Evolutionary conservation across 2,888 invertebrate genomes (phyloP).

Genomic region (Cyclophora punctaria): DNA sequence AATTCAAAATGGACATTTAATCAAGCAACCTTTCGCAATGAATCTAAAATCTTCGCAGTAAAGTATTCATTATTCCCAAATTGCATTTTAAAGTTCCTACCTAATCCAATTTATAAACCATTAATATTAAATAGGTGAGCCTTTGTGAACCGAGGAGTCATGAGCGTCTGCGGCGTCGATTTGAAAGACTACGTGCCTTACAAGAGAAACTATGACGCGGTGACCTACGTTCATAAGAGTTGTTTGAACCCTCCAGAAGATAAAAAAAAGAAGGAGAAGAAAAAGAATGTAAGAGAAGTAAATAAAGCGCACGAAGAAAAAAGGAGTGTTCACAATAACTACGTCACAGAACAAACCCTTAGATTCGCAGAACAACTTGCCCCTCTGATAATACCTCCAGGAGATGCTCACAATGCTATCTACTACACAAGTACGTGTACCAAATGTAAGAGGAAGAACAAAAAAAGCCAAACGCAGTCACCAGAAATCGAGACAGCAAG

Average conservation of each 20-base stretch:
- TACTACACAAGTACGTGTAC: constrained; percentile 50
- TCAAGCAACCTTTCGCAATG: too few relatives aligned
- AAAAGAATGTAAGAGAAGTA: constrained; percentile 10
- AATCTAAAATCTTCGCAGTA: too few relatives aligned
- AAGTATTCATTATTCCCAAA: background rate
- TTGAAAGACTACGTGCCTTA: constrained; percentile 48
- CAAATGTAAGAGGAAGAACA: constrained; percentile 32
- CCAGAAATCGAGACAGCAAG: constrained; percentile 1
- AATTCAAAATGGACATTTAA: too few relatives aligned
- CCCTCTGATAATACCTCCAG: constrained; percentile 50
- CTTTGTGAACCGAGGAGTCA: constrained; percentile 6
- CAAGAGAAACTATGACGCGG: constrained; percentile 43
- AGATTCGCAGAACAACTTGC: constrained; percentile 51
- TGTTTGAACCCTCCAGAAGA: constrained; percentile 21
- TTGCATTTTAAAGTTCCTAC: too few relatives aligned
- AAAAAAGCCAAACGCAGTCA: constrained; percentile 8
- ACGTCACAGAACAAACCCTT: constrained; percentile 50
- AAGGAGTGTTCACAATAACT: constrained; percentile 25
- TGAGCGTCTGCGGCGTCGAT: constrained; percentile 39
- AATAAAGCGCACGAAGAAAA: constrained; percentile 22
- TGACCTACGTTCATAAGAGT: constrained; percentile 55
- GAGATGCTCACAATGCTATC: constrained; percentile 32
- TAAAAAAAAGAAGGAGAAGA: constrained; percentile 14
- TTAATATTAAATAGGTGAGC: too few relatives aligned
- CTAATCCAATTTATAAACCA: too few relatives aligned